Conservation (phyloP, 2,797 vertebrate genomes). For the Artibeus lituratus region DNA sequence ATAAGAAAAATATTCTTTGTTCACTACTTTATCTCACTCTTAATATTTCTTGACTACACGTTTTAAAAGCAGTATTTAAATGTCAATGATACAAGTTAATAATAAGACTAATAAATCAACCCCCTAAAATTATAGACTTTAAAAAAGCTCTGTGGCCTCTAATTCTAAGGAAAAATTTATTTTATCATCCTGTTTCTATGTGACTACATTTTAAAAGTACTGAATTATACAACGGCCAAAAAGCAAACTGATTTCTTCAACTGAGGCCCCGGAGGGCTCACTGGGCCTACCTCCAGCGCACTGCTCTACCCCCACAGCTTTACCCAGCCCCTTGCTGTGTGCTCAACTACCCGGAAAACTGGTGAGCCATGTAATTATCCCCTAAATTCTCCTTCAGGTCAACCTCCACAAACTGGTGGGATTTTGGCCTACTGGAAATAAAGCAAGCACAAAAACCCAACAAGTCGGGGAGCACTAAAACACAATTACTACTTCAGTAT, state of each 20-base stretch:
- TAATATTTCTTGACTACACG: neutral
- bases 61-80: conserved; percentile 5
- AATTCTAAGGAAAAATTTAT: neutral
- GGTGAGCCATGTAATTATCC: neutral
- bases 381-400: neutral
- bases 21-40: neutral
- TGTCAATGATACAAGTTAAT: neutral
- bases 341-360: neutral
- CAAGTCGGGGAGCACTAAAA: neutral
- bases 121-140: neutral
- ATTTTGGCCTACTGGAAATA: neutral
- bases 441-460: neutral
- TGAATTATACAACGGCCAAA: neutral
- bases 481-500: neutral
- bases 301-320: neutral
- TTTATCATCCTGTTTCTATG: neutral
- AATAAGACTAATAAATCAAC: neutral
- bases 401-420: neutral
- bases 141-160: neutral
- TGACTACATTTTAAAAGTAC: neutral
- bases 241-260: neutral
- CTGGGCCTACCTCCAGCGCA: neutral
- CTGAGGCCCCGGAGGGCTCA: neutral
- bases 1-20: neutral
- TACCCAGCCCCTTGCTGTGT: neutral